Percentiles rank a stretch among this genome's conserved stretches.
Conservation (phyloP, 2,797 vertebrate species). For the Phataginus tetradactyla region DNA sequence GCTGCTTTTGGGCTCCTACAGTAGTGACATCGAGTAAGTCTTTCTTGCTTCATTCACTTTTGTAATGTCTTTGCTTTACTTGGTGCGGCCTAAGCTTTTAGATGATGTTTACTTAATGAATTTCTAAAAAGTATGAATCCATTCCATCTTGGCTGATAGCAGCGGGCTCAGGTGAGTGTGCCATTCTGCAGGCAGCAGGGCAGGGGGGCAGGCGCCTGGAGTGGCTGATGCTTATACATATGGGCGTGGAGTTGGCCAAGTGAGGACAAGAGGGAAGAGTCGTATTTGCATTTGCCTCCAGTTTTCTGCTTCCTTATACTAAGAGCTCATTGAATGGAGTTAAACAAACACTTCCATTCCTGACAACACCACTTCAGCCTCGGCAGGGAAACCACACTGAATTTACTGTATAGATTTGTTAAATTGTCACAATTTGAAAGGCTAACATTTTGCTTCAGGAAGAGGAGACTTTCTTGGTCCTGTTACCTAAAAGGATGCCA, state of each 20-base stretch:
- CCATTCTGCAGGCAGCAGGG: fast-evolving
- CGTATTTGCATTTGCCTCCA: fast-evolving
- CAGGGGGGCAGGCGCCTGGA: neutral
- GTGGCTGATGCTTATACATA: neutral
- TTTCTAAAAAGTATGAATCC: neutral
- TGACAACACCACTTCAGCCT: neutral
- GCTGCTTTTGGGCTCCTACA: neutral
- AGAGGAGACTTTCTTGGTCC: neutral
- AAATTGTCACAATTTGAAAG: neutral
- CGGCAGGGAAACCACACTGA: neutral
- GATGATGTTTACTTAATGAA: neutral
- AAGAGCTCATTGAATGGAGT: neutral
- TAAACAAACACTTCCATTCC: neutral
- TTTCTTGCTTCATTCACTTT: neutral
- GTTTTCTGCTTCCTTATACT: neutral
- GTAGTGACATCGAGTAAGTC: neutral
- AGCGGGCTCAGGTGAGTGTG: neutral
- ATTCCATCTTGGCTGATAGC: neutral
- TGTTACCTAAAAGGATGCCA: neutral
- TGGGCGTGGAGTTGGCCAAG: fast-evolving
- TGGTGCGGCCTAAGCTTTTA: neutral
- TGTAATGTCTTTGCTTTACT: neutral
- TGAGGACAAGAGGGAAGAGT: neutral
- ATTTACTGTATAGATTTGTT: neutral
- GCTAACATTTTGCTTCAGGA: neutral